phyloP scores from a whole-genome alignment of 2,888 invertebrate genomes.

The Leucania comma region DNA sequence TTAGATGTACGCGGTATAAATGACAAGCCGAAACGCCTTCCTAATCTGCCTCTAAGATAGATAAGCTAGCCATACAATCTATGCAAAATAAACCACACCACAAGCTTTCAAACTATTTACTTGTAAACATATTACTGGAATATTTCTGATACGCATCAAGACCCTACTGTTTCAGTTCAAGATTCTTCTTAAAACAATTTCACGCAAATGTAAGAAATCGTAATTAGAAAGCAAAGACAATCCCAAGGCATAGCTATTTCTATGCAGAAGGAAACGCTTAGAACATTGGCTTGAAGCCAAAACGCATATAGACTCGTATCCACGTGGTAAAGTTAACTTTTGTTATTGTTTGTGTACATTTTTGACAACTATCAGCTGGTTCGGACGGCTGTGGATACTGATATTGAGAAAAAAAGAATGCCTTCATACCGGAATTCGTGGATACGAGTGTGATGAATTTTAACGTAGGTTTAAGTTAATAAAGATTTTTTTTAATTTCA shows the following conservation, averaged over 20 bases:
- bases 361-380: conserved; percentile 60
- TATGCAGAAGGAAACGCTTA: conserved; percentile 64
- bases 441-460: no score
- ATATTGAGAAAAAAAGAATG: conserved; percentile 13
- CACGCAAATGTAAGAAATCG: conserved; percentile 47
- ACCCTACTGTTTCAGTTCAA: not conserved
- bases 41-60: no score
- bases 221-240: conserved; percentile 64
- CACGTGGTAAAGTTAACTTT: conserved; percentile 63
- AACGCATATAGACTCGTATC: conserved; percentile 64
- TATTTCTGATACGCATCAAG: conserved; percentile 7
- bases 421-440: not conserved
- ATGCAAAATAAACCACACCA: not conserved
- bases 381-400: conserved; percentile 12
- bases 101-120: conserved; percentile 5
- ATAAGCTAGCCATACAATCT: not conserved
- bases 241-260: conserved; percentile 61
- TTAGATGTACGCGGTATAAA: no score
- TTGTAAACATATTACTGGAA: not conserved
- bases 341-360: conserved; percentile 65
- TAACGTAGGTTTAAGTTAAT: no score
- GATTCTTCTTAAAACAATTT: conserved; percentile 16
- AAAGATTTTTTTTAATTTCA: no score
- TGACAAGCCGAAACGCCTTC: no score
- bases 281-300: conserved; percentile 65